These are phyloP conservation scores for Esox lucius DNA, from an alignment of 2,797 vertebrate species.

Conservation along the genomic window DNA sequence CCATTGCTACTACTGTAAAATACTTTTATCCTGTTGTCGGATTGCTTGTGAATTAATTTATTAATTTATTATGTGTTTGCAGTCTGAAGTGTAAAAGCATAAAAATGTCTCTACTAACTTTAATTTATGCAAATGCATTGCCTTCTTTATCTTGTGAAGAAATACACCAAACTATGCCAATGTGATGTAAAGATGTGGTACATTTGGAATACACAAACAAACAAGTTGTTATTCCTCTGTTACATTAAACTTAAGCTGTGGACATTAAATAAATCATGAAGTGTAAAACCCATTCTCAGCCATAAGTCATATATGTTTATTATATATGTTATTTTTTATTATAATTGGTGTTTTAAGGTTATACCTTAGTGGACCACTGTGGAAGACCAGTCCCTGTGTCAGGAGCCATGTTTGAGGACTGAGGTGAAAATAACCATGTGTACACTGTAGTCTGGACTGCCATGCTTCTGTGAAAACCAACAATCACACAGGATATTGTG, in stretches of 20 bases:
- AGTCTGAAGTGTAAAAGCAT: conserved; percentile 62
- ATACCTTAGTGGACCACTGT: conserved; percentile 12
- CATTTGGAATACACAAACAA: conserved; percentile 68
- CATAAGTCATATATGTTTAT: no score
- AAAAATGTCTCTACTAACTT: conserved; percentile 73
- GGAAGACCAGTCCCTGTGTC: background rate
- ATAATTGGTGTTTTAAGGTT: conserved; percentile 21
- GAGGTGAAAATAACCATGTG: no score
- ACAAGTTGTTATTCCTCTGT: conserved; percentile 70
- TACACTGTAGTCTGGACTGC: no score
- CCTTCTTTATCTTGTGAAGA: conserved; percentile 73
- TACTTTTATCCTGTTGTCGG: conserved; percentile 81
- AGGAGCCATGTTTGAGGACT: no score
- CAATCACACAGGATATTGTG: no score
- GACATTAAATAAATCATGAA: conserved; percentile 75
- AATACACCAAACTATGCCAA: conserved; percentile 75
- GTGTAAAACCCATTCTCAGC: conserved; percentile 30
- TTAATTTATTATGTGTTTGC: conserved; percentile 93
- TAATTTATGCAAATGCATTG: conserved; percentile 72
- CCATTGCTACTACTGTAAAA: conserved; percentile 77
- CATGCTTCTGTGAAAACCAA: no score
- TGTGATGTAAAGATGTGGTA: conserved; percentile 73
- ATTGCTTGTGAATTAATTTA: conserved; percentile 96
- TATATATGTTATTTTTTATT: background rate
- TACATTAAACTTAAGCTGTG: conserved; percentile 71